Conservation (phyloP, 2,888 invertebrate genomes). For the Heliconius erato region DNA sequence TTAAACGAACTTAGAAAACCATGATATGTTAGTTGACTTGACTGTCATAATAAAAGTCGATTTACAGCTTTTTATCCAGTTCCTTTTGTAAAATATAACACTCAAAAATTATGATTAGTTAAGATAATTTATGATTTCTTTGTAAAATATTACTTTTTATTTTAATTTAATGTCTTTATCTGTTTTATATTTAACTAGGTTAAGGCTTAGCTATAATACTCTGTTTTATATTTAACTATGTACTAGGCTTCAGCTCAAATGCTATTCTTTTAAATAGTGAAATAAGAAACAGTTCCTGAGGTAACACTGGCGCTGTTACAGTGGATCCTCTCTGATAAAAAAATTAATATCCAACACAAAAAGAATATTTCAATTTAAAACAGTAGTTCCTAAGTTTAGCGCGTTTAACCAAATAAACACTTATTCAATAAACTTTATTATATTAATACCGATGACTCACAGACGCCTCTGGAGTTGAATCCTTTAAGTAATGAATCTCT, state of each 20-base stretch:
- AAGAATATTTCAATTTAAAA: neutral
- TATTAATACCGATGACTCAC: neutral
- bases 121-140: neutral
- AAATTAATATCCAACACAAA: neutral
- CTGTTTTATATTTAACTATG: neutral
- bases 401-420: neutral
- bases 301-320: neutral
- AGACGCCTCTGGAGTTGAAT: neutral
- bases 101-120: neutral
- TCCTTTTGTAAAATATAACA: slow-evolving; percentile 15
- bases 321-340: no score
- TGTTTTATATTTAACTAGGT: neutral
- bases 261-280: neutral
- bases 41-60: slow-evolving; percentile 34
- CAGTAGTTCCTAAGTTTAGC: neutral
- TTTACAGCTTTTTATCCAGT: slow-evolving; percentile 31
- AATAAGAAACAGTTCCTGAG: neutral
- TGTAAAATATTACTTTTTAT: neutral
- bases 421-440: no score
- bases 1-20: slow-evolving; percentile 23
- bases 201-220: no score
- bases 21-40: slow-evolving; percentile 7
- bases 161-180: neutral
- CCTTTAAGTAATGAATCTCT: neutral
- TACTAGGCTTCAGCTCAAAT: no score